Conservation (phyloP, 2,797 vertebrate genomes). For the Megalops cyprinoides region DNA sequence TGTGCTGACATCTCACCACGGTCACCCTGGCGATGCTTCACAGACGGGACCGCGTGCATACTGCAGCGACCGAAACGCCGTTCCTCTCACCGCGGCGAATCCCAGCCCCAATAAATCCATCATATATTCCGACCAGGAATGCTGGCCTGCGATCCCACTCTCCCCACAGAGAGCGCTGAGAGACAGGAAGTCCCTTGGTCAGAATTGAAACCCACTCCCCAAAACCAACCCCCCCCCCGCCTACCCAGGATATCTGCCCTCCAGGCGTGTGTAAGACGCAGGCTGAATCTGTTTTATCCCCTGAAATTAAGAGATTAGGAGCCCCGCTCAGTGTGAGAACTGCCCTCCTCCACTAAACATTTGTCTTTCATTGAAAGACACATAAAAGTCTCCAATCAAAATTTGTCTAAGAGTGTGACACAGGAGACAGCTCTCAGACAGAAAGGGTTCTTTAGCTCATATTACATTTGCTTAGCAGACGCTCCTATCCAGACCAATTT, state of each 20-base stretch:
- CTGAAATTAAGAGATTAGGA: slow-evolving; percentile 21
- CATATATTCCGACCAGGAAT: slow-evolving; percentile 1
- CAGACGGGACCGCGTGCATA: not conserved
- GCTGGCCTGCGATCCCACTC: not conserved
- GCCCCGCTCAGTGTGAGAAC: slow-evolving; percentile 17
- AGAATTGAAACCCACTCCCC: too few relatives aligned
- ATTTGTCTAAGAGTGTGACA: not conserved
- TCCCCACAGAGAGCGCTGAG: slow-evolving; percentile 27
- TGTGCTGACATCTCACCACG: not conserved
- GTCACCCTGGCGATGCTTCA: not conserved
- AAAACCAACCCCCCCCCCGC: too few relatives aligned
- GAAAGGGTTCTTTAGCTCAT: too few relatives aligned
- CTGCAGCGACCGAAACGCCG: not conserved
- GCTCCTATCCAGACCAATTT: too few relatives aligned
- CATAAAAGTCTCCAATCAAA: not conserved
- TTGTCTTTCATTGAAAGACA: too few relatives aligned
- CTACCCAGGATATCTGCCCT: not conserved
- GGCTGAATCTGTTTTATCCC: slow-evolving; percentile 22
- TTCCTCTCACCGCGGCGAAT: not conserved
- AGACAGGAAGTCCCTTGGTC: not conserved
- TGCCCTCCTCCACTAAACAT: not conserved
- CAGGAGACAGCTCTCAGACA: not conserved
- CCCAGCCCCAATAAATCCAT: not conserved
- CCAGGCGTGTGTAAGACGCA: not conserved
- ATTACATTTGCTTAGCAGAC: too few relatives aligned